Base-by-base conservation (phyloP, 2,888 invertebrate genomes). In the Dioctria rufipes region DNA sequence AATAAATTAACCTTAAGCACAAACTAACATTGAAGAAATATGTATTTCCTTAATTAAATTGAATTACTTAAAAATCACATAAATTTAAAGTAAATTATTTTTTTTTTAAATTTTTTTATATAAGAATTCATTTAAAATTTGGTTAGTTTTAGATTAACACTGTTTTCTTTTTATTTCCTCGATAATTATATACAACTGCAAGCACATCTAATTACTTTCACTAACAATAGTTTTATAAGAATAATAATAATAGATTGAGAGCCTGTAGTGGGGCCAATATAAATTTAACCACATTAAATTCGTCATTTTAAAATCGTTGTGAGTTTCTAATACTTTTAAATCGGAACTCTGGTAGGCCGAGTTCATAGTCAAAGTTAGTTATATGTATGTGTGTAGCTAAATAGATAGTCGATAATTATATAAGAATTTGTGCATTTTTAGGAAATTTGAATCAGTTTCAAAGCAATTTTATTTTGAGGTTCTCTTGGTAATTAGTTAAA, bases 161-260 rank as follows among this genome's bases (percentile, higher is more conserved):
- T 60, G 25, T 43, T 6, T 51, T 9, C 37, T 6, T 71, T 46
- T 49, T 54, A 54, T 73, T 73, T 39, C 54, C 39, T 71, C 13
- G 60, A 11, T 58, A 63, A 63, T 63, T 77, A 77, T 77, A 46
- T 77, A 77, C 77, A 77, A 63, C 61, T 77, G 77, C 77, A 77
- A 77, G 77, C 77, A 77, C 77, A 77, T 77, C 77, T 77, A 77
- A 71, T 63, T 77, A 39, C 46, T 63, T 77, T 63, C 63, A 77
- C 77, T 77, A 77, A 77, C 42, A 77, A 77, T 77, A 49, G 58
- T 58, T 37, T 46, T 77, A 77, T 77, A 46, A 77, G 77, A 77
- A 49, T 61, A 77, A 77, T 77, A 77, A 77, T 77, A 63, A 77
- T 25, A 25, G 25, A 25, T 25, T 25, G 25, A 25, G 25, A 25